These are phyloP conservation scores for Nomada lathburiana DNA, from an alignment of 2,888 invertebrate species.

Conservation along the genomic window DNA sequence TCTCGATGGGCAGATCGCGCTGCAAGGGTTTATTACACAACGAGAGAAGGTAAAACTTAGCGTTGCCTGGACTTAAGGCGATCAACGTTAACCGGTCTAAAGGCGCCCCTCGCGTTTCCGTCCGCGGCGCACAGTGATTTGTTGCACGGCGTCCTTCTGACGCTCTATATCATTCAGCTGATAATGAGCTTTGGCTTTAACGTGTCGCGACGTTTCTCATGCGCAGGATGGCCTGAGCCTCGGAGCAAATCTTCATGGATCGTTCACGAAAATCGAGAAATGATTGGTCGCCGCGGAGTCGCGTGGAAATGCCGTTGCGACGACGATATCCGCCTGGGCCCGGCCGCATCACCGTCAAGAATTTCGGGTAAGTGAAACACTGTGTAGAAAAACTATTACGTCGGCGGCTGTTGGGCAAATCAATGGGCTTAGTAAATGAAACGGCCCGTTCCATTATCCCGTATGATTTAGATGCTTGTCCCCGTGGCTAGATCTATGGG, in stretches of 20 bases:
- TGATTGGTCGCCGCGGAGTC: constrained; percentile 49
- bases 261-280: constrained; percentile 68
- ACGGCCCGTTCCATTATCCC: background rate
- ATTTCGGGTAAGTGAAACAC: constrained; percentile 57
- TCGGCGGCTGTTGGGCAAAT: no score
- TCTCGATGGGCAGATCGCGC: constrained; percentile 25
- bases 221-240: constrained; percentile 71
- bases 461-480: background rate
- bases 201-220: constrained; percentile 36
- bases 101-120: constrained; percentile 44
- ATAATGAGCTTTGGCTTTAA: constrained; percentile 55
- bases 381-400: background rate
- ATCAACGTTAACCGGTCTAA: constrained; percentile 65
- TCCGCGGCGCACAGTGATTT: constrained; percentile 54
- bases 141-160: constrained; percentile 46
- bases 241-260: constrained; percentile 71
- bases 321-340: constrained; percentile 33
- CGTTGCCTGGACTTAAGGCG: constrained; percentile 55
- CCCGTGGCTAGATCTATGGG: background rate
- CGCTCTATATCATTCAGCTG: constrained; percentile 55
- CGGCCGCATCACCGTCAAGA: constrained; percentile 38
- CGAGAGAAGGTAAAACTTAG: constrained; percentile 48
- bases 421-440: no score
- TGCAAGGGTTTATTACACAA: constrained; percentile 55
- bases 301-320: constrained; percentile 40